A percentile compares a stretch with the other conserved stretches of the same genome.
These are phyloP conservation scores for Nothocercus julius DNA, from an alignment of 2,113 vertebrate species.

Conservation along the genomic window DNA sequence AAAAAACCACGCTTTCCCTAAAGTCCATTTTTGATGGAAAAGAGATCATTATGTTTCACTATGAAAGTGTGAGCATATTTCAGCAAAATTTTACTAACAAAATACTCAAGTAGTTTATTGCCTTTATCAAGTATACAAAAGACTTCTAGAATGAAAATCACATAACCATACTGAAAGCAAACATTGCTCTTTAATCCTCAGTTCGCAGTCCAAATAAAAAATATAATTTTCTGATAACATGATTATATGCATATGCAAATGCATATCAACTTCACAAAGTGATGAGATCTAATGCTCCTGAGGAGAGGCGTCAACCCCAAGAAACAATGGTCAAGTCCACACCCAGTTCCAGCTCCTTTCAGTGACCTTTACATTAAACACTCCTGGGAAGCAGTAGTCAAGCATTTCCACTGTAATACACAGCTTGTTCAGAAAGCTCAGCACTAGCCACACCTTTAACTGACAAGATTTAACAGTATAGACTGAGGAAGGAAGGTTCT, in stretches of 20 bases:
- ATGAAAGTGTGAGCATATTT: background rate
- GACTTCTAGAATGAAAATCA: background rate
- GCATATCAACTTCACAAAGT: background rate
- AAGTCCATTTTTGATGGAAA: background rate
- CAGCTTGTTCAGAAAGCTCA: slow-evolving; percentile 32
- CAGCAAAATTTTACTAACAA: background rate
- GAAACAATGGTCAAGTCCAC: background rate
- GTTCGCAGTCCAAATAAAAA: background rate
- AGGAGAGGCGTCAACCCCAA: background rate
- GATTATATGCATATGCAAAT: background rate
- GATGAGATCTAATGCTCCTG: background rate
- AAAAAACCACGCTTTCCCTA: background rate
- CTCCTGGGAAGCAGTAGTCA: background rate
- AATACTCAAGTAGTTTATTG: background rate
- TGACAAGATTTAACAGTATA: slow-evolving; percentile 21
- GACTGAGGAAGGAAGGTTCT: background rate
- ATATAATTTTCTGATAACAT: background rate
- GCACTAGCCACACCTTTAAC: slow-evolving; percentile 22
- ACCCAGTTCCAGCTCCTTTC: background rate
- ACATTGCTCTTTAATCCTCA: background rate
- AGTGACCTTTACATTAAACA: background rate
- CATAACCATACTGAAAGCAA: background rate
- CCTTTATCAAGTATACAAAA: background rate
- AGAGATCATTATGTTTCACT: background rate
- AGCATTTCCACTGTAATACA: slow-evolving; percentile 7